These are phyloP conservation scores for Callionymus lyra DNA, from an alignment of 2,113 vertebrate species.

Conservation along the genomic window DNA sequence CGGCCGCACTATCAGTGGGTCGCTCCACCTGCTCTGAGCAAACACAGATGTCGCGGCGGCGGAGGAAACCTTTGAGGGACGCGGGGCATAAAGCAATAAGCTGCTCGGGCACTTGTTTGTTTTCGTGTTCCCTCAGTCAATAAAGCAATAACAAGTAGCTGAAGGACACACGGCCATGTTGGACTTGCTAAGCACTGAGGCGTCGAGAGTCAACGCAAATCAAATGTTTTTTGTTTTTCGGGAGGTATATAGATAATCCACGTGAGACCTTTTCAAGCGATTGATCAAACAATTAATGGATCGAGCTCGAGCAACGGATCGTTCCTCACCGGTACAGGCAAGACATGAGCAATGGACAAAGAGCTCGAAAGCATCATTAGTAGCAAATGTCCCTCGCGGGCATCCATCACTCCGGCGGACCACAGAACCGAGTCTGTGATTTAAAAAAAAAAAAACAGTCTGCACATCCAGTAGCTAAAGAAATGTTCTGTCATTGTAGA, in stretches of 20 bases:
- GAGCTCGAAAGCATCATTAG: constrained; percentile 1
- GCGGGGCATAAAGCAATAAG: constrained; percentile 20
- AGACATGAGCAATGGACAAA: constrained; percentile 3
- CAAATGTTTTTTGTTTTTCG: not conserved
- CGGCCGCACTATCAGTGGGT: constrained; percentile 6
- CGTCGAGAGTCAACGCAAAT: not conserved
- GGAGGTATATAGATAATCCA: not conserved
- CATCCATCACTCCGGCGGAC: not conserved
- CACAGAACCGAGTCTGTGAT: not conserved
- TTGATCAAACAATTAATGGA: constrained; percentile 10
- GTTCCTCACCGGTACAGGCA: not conserved
- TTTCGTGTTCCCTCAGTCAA: constrained; percentile 30
- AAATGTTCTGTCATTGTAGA: too few relatives aligned
- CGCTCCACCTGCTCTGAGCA: constrained; percentile 34
- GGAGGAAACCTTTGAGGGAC: constrained; percentile 1
- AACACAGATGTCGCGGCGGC: constrained; percentile 25
- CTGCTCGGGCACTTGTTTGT: constrained; percentile 27
- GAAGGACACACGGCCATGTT: constrained; percentile 28
- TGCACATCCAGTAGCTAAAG: too few relatives aligned
- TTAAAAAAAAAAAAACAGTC: too few relatives aligned
- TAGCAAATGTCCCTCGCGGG: constrained; percentile 2
- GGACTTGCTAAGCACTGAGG: constrained; percentile 22
- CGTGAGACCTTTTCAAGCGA: constrained; percentile 4
- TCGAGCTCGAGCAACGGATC: constrained; percentile 10
- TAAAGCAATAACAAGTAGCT: constrained; percentile 36